Evolutionary conservation across 2,888 invertebrate species (phyloP).

Genomic region (Metopia argyrocephala): DNA sequence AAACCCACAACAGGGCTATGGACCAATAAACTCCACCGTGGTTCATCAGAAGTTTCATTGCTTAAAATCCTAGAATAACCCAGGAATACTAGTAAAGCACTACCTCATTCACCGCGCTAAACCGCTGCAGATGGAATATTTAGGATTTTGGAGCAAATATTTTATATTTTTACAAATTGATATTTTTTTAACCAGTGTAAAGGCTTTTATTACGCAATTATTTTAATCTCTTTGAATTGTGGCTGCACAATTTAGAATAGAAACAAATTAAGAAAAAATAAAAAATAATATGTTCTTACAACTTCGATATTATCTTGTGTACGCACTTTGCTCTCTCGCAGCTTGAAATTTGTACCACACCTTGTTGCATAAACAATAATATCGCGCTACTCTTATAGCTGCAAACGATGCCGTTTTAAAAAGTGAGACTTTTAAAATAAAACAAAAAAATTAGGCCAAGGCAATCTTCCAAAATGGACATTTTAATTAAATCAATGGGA

Average conservation of each 20-base stretch:
- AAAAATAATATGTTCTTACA: conserved; percentile 41
- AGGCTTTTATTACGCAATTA: conserved; percentile 30
- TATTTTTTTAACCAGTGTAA: neutral
- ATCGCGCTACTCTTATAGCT: neutral
- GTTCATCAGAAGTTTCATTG: too few species aligned
- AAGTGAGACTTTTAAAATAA: conserved; percentile 32
- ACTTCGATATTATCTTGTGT: conserved; percentile 43
- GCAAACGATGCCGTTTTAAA: conserved; percentile 2
- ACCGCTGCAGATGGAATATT: too few species aligned
- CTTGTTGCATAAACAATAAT: conserved; percentile 47
- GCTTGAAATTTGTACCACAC: conserved; percentile 60
- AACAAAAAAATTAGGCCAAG: conserved; percentile 63
- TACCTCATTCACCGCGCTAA: too few species aligned
- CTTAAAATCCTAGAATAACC: too few species aligned
- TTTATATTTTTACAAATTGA: neutral
- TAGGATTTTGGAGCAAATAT: too few species aligned
- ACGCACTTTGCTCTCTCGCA: conserved; percentile 63
- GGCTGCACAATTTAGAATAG: conserved; percentile 14
- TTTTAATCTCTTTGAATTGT: conserved; percentile 28
- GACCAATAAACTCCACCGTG: too few species aligned
- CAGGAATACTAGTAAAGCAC: too few species aligned
- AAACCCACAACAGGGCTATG: too few species aligned
- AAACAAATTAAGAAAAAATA: neutral
- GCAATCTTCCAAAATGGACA: conserved; percentile 65
- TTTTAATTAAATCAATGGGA: conserved; percentile 65